Evolutionary conservation across 2,113 vertebrate species (phyloP), one percentile per base, ranked within the genome.

Genomic region (Heterotis niloticus): DNA sequence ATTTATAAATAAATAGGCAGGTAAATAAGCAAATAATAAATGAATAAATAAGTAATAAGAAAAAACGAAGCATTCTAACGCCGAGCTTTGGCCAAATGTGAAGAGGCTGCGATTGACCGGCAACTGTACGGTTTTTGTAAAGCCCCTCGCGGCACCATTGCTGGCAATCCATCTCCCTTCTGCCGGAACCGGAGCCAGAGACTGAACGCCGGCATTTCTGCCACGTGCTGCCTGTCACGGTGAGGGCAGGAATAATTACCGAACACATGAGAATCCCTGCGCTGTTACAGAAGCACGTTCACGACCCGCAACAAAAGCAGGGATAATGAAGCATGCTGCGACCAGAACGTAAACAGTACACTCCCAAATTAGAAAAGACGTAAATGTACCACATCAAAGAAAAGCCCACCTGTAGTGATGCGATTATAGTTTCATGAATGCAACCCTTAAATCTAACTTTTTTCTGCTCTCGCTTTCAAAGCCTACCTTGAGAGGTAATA

Each of bases 261-360:
- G 54, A 74, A 74, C 71, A 74, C 54, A 74, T 11, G 59, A 28
- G 34, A 78, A 78, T 78, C 26, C 14, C 24, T 14, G n/a, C 3
- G 16, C 52, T 26, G 64, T 57, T 29, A 11, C 13, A 5, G 64
- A 11, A 67, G 17, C 51, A 0, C 64, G 26, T 20, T 66, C 51
- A 17, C 44, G 51, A 67, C 26, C 74, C 59, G 17, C 74, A 75
- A 75, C 74, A 75, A 75, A 18, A 75, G 74, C 34, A 14, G 56
- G 24, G 51, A 74, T 74, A 74, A 74, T 74, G 56, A 74, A 74
- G 76, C 64, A 18, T 78, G 76, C 76, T 78, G 76, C 14, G 65
- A 68, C 65, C 51, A 29, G 51, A 78, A 67, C 18, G 52, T 28
- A 78, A 78, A 67, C 24, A 68, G 71, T 28, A 57, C 71, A 11